Percentiles rank a stretch among this genome's conserved stretches.
Evolutionary conservation across 2,888 invertebrate genomes (phyloP).

Genomic region (Latrodectus hesperus): DNA sequence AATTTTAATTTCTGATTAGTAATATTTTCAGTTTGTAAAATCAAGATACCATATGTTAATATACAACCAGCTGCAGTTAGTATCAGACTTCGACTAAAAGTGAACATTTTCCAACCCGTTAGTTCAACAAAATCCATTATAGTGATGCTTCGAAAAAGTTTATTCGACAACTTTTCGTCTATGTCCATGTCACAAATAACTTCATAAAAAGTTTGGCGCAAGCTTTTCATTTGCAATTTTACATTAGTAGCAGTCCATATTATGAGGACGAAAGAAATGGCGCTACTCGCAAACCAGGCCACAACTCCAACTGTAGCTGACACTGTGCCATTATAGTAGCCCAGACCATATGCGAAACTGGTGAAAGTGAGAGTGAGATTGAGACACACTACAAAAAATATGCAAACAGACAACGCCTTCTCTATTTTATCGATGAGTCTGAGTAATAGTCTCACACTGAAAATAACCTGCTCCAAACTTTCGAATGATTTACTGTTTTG

Average conservation of each 20-base stretch:
- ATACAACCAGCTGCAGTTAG: conserved; percentile 26
- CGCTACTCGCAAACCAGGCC: conserved; percentile 21
- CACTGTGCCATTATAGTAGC: conserved; percentile 11
- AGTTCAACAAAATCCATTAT: conserved; percentile 15
- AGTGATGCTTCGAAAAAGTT: conserved; percentile 14
- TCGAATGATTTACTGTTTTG: neutral
- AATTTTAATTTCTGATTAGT: too few relatives aligned
- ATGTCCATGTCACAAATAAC: neutral
- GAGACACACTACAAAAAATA: conserved; percentile 38
- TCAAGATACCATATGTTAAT: conserved; percentile 44
- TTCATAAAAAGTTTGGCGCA: conserved; percentile 16
- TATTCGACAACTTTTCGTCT: neutral
- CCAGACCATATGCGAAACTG: conserved; percentile 36
- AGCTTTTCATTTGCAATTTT: neutral
- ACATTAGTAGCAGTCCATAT: conserved; percentile 33
- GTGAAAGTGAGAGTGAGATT: conserved; percentile 31
- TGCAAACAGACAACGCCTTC: conserved; percentile 16
- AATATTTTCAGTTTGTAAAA: conserved; percentile 33
- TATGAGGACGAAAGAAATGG: conserved; percentile 14
- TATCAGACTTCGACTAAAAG: conserved; percentile 25
- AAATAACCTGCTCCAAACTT: neutral
- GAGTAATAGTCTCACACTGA: neutral
- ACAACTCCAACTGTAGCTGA: conserved; percentile 10
- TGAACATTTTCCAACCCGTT: conserved; percentile 49
- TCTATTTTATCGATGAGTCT: conserved; percentile 27